Evolutionary conservation across 2,797 vertebrate genomes (phyloP).

Genomic region (Zonotrichia albicollis): DNA sequence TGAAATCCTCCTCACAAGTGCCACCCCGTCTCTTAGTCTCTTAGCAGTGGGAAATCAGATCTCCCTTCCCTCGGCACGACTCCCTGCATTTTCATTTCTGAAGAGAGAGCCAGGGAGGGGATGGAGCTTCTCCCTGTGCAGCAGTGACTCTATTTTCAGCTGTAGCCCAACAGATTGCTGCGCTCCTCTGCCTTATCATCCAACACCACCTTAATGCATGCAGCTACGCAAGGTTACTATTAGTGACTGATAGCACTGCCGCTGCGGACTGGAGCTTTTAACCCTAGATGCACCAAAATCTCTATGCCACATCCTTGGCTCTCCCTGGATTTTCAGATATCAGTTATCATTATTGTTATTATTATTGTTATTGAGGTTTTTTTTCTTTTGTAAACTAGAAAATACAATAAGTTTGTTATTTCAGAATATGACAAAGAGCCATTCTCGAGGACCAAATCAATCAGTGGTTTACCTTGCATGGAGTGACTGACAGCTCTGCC

Average conservation of each 20-base stretch:
- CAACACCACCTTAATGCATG: slow-evolving; percentile 54
- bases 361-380: neutral
- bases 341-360: neutral
- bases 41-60: slow-evolving; percentile 66
- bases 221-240: slow-evolving; percentile 45
- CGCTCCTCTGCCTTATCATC: slow-evolving; percentile 51
- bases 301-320: neutral
- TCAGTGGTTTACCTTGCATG: neutral
- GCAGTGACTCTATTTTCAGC: slow-evolving; percentile 41
- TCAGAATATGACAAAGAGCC: neutral
- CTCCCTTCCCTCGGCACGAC: slow-evolving; percentile 27
- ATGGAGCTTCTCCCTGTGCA: slow-evolving; percentile 45
- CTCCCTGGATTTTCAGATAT: neutral
- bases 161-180: slow-evolving; percentile 41
- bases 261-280: neutral
- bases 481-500: slow-evolving; percentile 38
- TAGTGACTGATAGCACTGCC: slow-evolving; percentile 32
- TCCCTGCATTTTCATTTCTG: slow-evolving; percentile 54
- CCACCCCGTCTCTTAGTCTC: slow-evolving; percentile 56
- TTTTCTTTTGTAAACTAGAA: neutral
- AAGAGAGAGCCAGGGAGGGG: slow-evolving; percentile 46
- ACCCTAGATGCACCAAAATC: slow-evolving; percentile 37
- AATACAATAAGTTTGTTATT: neutral
- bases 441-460: slow-evolving; percentile 22
- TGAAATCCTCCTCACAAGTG: slow-evolving; percentile 57